Conservation (phyloP, 2,888 invertebrate genomes). For the Galerucella nymphaeae region DNA sequence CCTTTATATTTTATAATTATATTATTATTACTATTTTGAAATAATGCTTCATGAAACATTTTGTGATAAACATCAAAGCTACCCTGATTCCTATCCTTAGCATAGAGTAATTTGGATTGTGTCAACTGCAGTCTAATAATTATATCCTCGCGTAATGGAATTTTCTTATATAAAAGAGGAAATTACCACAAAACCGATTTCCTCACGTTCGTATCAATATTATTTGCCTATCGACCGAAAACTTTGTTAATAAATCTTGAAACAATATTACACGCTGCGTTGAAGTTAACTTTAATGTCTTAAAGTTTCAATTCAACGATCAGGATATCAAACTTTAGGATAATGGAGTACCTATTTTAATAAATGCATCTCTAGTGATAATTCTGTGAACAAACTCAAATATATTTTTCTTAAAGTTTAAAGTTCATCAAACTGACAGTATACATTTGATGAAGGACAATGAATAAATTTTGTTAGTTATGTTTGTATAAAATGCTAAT, state of each 20-base stretch:
- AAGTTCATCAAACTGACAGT: too few relatives aligned
- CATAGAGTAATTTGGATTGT: background rate
- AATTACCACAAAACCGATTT: conserved; percentile 5
- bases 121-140: background rate
- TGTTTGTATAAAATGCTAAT: too few relatives aligned
- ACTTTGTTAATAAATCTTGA: conserved; percentile 1
- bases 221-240: background rate
- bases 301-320: background rate
- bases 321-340: background rate
- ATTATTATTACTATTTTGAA: too few relatives aligned
- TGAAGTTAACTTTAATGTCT: background rate
- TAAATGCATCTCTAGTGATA: too few relatives aligned
- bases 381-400: too few relatives aligned
- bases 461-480: too few relatives aligned
- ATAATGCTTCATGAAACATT: background rate
- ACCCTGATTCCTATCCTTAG: background rate
- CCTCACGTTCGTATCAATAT: background rate
- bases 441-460: too few relatives aligned
- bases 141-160: background rate
- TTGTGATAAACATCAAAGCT: background rate
- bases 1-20: too few relatives aligned
- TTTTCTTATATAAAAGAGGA: background rate
- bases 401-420: too few relatives aligned
- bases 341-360: too few relatives aligned
- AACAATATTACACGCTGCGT: background rate